Conservation (phyloP, 2,797 vertebrate genomes). For the Buceros bicornis region DNA sequence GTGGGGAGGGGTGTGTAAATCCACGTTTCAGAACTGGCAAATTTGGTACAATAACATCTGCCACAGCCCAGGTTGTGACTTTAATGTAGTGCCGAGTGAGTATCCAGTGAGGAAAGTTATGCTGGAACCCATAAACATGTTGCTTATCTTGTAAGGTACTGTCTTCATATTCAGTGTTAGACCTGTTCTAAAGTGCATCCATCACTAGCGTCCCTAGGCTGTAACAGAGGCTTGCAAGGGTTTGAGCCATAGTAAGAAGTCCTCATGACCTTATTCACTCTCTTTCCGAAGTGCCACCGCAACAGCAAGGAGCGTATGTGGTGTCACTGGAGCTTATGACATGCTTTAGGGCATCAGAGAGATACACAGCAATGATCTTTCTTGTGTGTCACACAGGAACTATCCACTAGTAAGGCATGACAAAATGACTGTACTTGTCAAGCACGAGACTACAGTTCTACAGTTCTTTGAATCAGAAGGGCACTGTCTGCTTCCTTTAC, state of each 20-base stretch:
- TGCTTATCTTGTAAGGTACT: not conserved
- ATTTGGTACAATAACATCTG: not conserved
- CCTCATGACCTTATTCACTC: not conserved
- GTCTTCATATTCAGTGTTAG: not conserved
- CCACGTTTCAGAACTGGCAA: not conserved
- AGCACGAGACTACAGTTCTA: not conserved
- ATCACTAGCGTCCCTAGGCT: not conserved
- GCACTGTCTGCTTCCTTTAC: not conserved
- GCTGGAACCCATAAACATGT: not conserved
- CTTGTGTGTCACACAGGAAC: not conserved
- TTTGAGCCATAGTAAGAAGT: not conserved
- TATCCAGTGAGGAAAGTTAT: not conserved
- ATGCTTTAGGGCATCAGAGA: not conserved
- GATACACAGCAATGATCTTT: not conserved
- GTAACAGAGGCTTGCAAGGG: not conserved
- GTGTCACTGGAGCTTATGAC: not conserved
- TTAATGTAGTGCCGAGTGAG: not conserved
- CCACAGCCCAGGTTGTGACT: not conserved
- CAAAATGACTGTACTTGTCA: not conserved
- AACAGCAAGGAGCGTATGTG: not conserved
- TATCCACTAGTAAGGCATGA: not conserved
- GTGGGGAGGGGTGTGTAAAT: not conserved
- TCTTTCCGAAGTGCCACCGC: not conserved
- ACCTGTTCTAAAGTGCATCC: not conserved
- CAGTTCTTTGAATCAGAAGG: not conserved